Evolutionary conservation across 2,113 vertebrate species (phyloP).

Genomic region (Syngnathus typhle): DNA sequence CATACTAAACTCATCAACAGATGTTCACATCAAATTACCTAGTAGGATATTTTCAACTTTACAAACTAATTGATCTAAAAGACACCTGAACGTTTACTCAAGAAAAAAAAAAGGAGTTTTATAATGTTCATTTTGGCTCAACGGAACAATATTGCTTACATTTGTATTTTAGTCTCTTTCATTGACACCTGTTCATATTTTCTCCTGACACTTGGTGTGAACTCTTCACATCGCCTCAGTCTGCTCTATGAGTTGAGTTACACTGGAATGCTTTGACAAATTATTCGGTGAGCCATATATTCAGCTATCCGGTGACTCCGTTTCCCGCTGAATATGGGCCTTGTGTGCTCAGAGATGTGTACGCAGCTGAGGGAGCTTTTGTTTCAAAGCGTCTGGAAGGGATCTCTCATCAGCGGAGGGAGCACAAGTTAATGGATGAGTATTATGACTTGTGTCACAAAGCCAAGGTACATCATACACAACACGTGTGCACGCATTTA

Average conservation of each 20-base stretch:
- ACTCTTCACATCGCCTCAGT: slow-evolving; percentile 1
- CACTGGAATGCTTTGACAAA: slow-evolving; percentile 52
- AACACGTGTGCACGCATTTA: slow-evolving; percentile 16
- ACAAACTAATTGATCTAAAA: not conserved
- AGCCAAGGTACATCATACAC: slow-evolving; percentile 37
- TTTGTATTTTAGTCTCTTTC: not conserved
- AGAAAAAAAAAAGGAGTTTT: not conserved
- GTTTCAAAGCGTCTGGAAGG: slow-evolving; percentile 66
- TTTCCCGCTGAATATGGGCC: slow-evolving; percentile 50
- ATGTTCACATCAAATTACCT: not conserved
- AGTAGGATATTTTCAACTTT: not conserved
- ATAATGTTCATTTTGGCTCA: not conserved
- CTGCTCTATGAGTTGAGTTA: slow-evolving; percentile 42
- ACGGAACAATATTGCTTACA: not conserved
- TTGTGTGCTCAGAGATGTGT: slow-evolving; percentile 56
- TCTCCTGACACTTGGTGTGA: slow-evolving; percentile 35
- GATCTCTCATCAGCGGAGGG: slow-evolving; percentile 49
- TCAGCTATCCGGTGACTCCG: slow-evolving; percentile 38
- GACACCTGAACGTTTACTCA: not conserved
- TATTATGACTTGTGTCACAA: slow-evolving; percentile 49
- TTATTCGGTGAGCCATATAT: slow-evolving; percentile 42
- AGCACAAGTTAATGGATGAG: slow-evolving; percentile 47
- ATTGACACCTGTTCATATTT: slow-evolving; percentile 41
- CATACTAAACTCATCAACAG: not conserved
- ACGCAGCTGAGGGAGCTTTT: slow-evolving; percentile 52